Evolutionary conservation across 1,140 invertebrate genomes (phyloP).

Genomic region (Heterodera schachtii): DNA sequence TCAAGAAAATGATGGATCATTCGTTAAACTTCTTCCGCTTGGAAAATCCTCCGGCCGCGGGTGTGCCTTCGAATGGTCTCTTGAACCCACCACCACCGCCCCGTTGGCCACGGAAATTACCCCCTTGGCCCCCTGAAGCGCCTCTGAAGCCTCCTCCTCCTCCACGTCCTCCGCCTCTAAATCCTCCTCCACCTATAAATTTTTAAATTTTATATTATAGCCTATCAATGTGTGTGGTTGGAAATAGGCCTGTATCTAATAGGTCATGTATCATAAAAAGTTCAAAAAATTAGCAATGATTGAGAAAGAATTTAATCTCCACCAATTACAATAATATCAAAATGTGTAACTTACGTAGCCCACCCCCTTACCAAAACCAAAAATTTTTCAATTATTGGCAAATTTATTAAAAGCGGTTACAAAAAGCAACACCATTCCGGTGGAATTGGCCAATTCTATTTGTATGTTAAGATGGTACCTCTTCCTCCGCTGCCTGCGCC

Average conservation of each 20-base stretch:
- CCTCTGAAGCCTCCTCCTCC: constrained; percentile 39
- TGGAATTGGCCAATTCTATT: no score
- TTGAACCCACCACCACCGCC: constrained; percentile 39
- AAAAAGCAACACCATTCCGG: no score
- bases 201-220: constrained; percentile 16
- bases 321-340: no score
- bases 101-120: constrained; percentile 41
- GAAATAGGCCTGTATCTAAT: no score
- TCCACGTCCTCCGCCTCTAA: constrained; percentile 16
- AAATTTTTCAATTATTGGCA: no score
- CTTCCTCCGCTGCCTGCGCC: neutral
- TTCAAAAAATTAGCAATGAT: no score
- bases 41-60: constrained; percentile 6
- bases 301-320: no score
- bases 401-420: no score
- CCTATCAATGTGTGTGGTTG: neutral
- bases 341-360: no score
- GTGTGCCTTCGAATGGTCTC: constrained; percentile 25
- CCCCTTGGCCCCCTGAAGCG: constrained; percentile 44
- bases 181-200: constrained; percentile 17
- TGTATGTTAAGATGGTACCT: neutral
- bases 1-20: neutral
- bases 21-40: constrained; percentile 30
- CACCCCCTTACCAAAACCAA: no score
- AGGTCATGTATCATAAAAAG: no score